Evolutionary conservation across 1,140 invertebrate species (phyloP).

Genomic region (Musca domestica): DNA sequence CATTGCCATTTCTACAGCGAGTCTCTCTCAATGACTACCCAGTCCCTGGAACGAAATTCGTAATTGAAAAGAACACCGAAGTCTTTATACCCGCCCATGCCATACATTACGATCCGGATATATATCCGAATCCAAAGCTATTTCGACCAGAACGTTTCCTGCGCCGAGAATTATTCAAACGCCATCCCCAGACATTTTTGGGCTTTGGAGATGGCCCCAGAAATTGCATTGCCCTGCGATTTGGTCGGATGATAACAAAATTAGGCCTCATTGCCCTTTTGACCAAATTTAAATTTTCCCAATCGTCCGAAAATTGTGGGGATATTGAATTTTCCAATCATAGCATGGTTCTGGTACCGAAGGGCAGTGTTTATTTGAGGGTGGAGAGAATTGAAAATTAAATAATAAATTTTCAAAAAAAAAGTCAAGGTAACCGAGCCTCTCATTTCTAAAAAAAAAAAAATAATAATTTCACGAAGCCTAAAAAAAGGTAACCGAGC

Average conservation of each 20-base stretch:
- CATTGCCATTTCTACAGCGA: conserved; percentile 55
- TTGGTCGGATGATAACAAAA: conserved; percentile 38
- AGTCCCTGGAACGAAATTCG: conserved; percentile 39
- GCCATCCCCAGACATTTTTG: conserved; percentile 57
- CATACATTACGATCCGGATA: conserved; percentile 62
- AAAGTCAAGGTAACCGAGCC: no score
- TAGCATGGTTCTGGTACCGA: not conserved
- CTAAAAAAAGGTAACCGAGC: no score
- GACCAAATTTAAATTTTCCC: conserved; percentile 42
- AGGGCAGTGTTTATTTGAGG: conserved; percentile 8
- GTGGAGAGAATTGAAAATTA: conserved; percentile 19
- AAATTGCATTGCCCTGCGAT: conserved; percentile 59
- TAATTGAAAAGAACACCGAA: conserved; percentile 46
- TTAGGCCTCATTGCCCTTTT: conserved; percentile 37
- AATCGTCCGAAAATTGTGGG: conserved; percentile 39
- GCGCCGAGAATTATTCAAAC: conserved; percentile 53
- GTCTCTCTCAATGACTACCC: conserved; percentile 55
- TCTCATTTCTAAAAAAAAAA: no score
- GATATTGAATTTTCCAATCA: not conserved
- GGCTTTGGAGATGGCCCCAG: conserved; percentile 73
- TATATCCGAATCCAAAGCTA: conserved; percentile 62
- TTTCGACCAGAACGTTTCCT: conserved; percentile 68
- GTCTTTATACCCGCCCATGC: conserved; percentile 55
- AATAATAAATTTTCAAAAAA: no score
- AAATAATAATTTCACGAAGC: no score